Evolutionary conservation across 1,140 invertebrate species (phyloP), one percentile per base, ranked within the genome.

Genomic region (Hirudo medicinalis): DNA sequence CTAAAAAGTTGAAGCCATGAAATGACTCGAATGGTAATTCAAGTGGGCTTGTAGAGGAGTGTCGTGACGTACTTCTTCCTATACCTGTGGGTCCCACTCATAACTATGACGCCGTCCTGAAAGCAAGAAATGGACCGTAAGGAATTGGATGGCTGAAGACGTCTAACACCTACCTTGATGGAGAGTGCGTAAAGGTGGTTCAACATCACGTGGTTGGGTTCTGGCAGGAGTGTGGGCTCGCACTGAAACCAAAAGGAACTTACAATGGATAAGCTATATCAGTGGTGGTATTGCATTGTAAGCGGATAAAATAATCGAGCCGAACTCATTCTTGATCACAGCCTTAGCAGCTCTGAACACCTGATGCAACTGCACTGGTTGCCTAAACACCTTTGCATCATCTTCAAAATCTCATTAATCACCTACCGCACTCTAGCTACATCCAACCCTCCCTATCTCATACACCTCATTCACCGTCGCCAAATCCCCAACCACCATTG

Each of bases 51-150:
- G 82, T 99, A 99, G 0, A 99, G 85, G n/a, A 98, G 83, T 6
- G 96, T 98, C 11, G 96, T 99, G 15, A 99, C 96, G 85, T 97
- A 99, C 86, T 99, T 99, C 85, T 97, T 97, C 68, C 94, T 87
- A 82, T 97, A 98, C 73, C 95, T 86, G 84, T 97, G 94, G 15
- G 94, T 97, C 1, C 94, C 93, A 78, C 92, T 95, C 4, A 99
- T 83, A 36, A 99, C 96, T 93, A 99, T 98, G 0, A 99, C 95
- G 57, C 95, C 95, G 83, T 99, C 95, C 85, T 83, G 74, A 40
- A 78, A 76, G 67, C 54, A 32, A 72, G 72, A 73, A 76, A 27
- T 71, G 66, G 72, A 73, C 27, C 27, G 70, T 27, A 13, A 32
- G 60, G 5, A 13, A 49, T 5, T 49, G 43, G 15, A 15, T 5